Conservation (phyloP, 2,888 invertebrate species). For the Blomia tropicalis region DNA sequence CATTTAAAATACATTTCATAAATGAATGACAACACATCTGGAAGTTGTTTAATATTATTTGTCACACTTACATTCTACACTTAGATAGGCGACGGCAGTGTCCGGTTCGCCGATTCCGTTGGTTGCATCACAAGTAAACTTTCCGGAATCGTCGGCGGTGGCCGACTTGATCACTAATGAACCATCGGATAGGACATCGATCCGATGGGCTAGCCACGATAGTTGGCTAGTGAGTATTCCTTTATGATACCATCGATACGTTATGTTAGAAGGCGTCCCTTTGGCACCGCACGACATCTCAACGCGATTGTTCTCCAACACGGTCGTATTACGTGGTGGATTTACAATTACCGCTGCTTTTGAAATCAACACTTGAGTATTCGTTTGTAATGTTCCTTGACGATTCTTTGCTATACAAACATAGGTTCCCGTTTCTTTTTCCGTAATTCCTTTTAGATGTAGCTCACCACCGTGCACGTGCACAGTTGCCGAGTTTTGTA, state of each 20-base stretch:
- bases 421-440: slow-evolving; percentile 84
- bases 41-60: background rate
- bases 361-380: slow-evolving; percentile 85
- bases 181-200: slow-evolving; percentile 57
- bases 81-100: slow-evolving; percentile 82
- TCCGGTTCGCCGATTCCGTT: slow-evolving; percentile 92
- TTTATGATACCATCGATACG: slow-evolving; percentile 69
- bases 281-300: slow-evolving; percentile 87
- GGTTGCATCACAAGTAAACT: slow-evolving; percentile 86
- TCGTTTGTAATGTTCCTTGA: slow-evolving; percentile 91
- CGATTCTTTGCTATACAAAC: slow-evolving; percentile 88
- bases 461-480: slow-evolving; percentile 72
- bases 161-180: slow-evolving; percentile 82
- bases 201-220: slow-evolving; percentile 35
- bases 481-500: slow-evolving; percentile 69
- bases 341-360: slow-evolving; percentile 89
- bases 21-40: background rate
- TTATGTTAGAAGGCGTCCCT: slow-evolving; percentile 79
- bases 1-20: slow-evolving; percentile 12
- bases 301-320: slow-evolving; percentile 80
- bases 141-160: slow-evolving; percentile 82
- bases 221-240: slow-evolving; percentile 46
- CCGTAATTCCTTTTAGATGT: slow-evolving; percentile 73
- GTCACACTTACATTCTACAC: slow-evolving; percentile 74
- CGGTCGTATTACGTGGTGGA: slow-evolving; percentile 85